Percentiles rank a stretch among this genome's conserved stretches.
phyloP scores from a whole-genome alignment of 2,797 vertebrate genomes.

The Gephyroberyx darwinii region DNA sequence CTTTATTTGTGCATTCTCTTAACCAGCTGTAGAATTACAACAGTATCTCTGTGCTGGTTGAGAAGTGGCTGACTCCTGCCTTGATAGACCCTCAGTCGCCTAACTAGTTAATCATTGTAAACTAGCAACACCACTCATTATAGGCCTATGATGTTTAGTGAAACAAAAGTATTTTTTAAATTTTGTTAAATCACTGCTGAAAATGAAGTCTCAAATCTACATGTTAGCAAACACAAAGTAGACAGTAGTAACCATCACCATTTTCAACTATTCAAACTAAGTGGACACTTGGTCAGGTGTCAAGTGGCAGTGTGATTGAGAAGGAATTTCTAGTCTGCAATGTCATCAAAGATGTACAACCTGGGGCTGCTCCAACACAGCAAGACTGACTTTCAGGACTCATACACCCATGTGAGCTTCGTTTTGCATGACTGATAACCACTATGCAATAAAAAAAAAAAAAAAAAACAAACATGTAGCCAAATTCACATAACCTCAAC shows the following conservation, averaged over 20 bases:
- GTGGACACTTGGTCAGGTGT: not conserved
- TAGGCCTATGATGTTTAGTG: too few relatives aligned
- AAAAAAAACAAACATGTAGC: not conserved
- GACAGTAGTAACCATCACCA: not conserved
- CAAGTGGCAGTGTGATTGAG: not conserved
- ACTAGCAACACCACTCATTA: not conserved
- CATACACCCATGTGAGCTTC: not conserved
- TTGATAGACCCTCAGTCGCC: not conserved
- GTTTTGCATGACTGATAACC: not conserved
- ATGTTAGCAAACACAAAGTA: not conserved
- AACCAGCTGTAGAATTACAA: conserved; percentile 17
- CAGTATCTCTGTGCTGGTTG: not conserved
- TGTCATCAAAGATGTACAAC: too few relatives aligned
- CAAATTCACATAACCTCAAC: not conserved
- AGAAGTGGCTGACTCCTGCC: conserved; percentile 4
- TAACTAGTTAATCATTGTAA: not conserved
- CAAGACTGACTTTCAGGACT: not conserved
- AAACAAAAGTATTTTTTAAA: too few relatives aligned
- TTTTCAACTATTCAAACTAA: not conserved
- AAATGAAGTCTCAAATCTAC: too few relatives aligned
- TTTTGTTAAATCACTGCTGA: too few relatives aligned
- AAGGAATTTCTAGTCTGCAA: too few relatives aligned
- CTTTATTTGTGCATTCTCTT: conserved; percentile 10
- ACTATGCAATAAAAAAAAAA: not conserved
- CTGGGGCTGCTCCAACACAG: not conserved